Conservation (phyloP, 2,797 vertebrate species). For the Gymnoscopelus microlampas region DNA sequence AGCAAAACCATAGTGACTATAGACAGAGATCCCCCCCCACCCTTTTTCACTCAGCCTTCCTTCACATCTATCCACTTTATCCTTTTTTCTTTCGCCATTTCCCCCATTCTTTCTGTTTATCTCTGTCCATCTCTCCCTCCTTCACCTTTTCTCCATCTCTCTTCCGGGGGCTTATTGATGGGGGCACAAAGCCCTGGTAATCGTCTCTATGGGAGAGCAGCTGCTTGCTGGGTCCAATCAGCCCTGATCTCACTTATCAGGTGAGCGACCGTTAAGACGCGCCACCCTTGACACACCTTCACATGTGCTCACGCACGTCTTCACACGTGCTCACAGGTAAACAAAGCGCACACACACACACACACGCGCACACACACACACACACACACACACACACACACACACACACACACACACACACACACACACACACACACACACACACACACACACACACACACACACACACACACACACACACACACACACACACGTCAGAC, state of each 20-base stretch:
- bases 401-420: neutral
- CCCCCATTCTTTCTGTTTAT: neutral
- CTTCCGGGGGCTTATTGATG: slow-evolving; percentile 25
- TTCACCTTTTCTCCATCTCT: neutral
- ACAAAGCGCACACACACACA: slow-evolving; percentile 6
- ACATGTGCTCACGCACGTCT: slow-evolving; percentile 36
- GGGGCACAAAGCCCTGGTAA: slow-evolving; percentile 64
- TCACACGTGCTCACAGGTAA: slow-evolving; percentile 32
- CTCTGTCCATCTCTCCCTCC: neutral
- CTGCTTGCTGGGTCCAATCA: slow-evolving; percentile 48
- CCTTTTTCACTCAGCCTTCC: neutral
- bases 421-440: neutral
- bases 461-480: neutral
- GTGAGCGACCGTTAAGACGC: slow-evolving; percentile 67
- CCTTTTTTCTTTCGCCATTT: neutral
- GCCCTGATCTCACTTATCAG: slow-evolving; percentile 71
- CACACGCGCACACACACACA: neutral
- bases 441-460: neutral
- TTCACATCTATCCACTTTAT: neutral
- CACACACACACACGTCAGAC: neutral
- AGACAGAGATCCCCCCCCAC: neutral
- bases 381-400: neutral
- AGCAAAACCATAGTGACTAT: neutral
- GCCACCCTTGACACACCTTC: slow-evolving; percentile 50
- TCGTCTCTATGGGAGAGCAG: slow-evolving; percentile 58